Percentiles rank a stretch among this genome's conserved stretches.
Conservation (phyloP, 2,113 vertebrate species). For the Anser brachyrhynchus region DNA sequence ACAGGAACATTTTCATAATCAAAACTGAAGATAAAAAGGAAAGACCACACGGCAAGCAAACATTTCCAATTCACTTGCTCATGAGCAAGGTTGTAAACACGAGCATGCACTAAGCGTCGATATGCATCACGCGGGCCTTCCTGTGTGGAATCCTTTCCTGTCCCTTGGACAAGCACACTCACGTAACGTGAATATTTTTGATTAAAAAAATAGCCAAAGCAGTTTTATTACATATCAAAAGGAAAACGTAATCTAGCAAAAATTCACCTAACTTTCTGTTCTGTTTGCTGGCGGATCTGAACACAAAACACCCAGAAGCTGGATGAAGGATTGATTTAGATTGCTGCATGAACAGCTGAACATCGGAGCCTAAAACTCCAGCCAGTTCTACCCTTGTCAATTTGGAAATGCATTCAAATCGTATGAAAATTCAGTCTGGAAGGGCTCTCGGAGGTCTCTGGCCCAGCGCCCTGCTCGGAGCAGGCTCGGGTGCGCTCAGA, state of each 20-base stretch:
- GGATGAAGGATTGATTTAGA: not conserved
- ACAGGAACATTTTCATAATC: constrained; percentile 52
- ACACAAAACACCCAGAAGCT: not conserved
- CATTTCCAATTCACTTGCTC: not conserved
- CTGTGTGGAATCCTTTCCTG: not conserved
- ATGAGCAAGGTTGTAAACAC: fast-evolving
- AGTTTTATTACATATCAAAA: not conserved
- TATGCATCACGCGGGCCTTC: not conserved
- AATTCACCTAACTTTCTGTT: not conserved
- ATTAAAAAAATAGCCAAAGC: not conserved
- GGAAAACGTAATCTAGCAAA: not conserved
- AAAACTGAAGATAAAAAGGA: constrained; percentile 29
- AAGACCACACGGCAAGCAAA: not conserved
- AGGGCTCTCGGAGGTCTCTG: not conserved
- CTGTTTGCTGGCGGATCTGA: not conserved
- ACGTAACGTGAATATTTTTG: not conserved
- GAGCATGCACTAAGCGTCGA: fast-evolving
- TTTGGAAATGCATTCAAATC: not conserved
- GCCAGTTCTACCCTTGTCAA: not conserved
- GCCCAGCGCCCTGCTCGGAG: not conserved
- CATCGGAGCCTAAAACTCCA: not conserved
- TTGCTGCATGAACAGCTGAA: not conserved
- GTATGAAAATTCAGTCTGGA: not conserved
- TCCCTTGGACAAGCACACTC: not conserved
- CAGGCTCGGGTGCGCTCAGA: not conserved